phyloP scores from a whole-genome alignment of 1,140 invertebrate genomes.

The Lepidurus packardi region DNA sequence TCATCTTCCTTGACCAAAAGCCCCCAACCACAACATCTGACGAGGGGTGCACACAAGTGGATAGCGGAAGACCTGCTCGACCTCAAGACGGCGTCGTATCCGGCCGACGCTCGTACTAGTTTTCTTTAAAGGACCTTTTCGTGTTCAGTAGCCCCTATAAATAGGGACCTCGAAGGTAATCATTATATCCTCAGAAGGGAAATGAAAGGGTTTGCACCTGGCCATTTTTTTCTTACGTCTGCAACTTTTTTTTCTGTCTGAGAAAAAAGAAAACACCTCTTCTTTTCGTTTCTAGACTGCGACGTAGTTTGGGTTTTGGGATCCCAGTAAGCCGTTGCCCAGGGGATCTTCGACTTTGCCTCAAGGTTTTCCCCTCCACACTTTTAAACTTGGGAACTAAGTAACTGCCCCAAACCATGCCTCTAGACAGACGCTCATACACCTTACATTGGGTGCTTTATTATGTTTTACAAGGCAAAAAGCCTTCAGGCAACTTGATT shows the following conservation, averaged over 20 bases:
- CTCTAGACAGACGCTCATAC: not conserved
- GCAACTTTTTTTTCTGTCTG: not conserved
- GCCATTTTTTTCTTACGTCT: not conserved
- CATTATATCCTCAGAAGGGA: not conserved
- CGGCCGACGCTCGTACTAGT: slow-evolving; percentile 9
- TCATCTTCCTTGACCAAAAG: not conserved
- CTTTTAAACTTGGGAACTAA: not conserved
- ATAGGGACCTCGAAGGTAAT: not conserved
- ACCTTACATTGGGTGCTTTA: not conserved
- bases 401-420: not conserved
- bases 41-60: not conserved
- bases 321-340: not conserved
- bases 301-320: not conserved
- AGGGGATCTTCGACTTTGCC: not conserved
- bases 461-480: not conserved
- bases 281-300: not conserved
- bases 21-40: not conserved
- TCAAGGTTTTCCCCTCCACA: not conserved
- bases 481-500: not conserved
- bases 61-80: slow-evolving; percentile 17
- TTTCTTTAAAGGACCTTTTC: not conserved
- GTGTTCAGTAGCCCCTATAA: not conserved
- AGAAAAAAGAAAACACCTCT: too few relatives aligned
- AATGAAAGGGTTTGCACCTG: slow-evolving; percentile 2
- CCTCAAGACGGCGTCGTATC: slow-evolving; percentile 6